A percentile compares a stretch with the other conserved stretches of the same genome.
Conservation (phyloP, 2,797 vertebrate species). For the Paramormyrops hopkinsi region DNA sequence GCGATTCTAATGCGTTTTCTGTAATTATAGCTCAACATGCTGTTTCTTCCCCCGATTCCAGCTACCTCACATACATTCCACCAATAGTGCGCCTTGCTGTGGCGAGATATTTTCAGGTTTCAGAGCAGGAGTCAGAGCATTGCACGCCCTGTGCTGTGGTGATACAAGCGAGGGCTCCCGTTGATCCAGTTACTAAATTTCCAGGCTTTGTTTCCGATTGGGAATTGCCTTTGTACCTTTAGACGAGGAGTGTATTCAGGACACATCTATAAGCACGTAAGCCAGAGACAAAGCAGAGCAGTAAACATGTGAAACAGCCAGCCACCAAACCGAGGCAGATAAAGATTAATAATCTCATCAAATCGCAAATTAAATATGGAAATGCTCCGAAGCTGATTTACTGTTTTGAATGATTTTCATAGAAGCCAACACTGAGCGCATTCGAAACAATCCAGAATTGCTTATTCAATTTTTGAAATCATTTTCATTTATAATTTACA, state of each 20-base stretch:
- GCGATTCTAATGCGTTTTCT: conserved; percentile 28
- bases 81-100: not conserved
- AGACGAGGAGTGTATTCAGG: not conserved
- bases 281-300: not conserved
- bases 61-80: not conserved
- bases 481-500: not conserved
- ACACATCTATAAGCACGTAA: not conserved
- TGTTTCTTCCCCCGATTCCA: conserved; percentile 19
- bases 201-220: not conserved
- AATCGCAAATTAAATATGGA: not conserved
- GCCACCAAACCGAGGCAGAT: not conserved
- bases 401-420: not conserved
- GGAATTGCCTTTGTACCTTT: not conserved
- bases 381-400: not conserved
- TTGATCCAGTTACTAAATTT: not conserved
- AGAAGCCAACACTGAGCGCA: not conserved
- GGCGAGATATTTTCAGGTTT: not conserved
- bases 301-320: not conserved
- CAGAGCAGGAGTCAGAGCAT: not conserved
- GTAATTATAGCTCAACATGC: conserved; percentile 45
- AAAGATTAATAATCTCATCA: not conserved
- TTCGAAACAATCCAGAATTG: not conserved
- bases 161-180: not conserved
- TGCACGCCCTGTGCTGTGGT: not conserved
- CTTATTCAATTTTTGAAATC: not conserved